Base-by-base conservation (phyloP, 2,797 vertebrate genomes). In the Myioborus miniatus region DNA sequence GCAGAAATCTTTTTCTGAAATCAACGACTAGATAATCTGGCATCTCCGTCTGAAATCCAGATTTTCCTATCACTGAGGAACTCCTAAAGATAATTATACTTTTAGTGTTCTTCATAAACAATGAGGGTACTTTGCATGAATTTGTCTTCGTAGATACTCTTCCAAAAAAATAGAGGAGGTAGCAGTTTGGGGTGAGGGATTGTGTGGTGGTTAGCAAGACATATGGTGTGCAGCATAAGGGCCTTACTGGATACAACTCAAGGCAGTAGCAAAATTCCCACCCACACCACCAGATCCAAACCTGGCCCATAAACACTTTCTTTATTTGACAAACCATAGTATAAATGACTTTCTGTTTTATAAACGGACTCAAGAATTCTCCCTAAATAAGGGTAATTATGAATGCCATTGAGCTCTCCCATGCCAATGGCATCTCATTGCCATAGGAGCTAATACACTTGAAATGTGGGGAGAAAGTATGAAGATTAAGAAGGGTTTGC, bases 131-230 rank as follows among this genome's bases (percentile, higher is more conserved):
- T 94, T 92, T 2, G 9, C 47, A 83, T 88, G 77, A 95, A 78
- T 91, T 59, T 81, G 41, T 83, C 82, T 95, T 78, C 8, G 1
- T 62, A 49, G 76, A 75, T 94, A 49, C 69, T 34, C 63, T 90
- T 93, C 87, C 53, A 80, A 82, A 93, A 87, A 67, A 72, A 46
- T 5, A 81, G 52, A 90, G 37, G 59, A 96, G 50, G 11, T 87
- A 93, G 47, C 67, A 96, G 70, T 87, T 76, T 93, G 80, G 76
- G 83, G 88, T 86, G 74, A 94, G 47, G 63, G 85, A 94, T 49
- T 95, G 21, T 93, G 94, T 93, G 77, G 91, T 96, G 95, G 82
- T 96, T 94, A 93, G 89, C 59, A 1, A 95, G 86, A 87, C 92
- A 94, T 94, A 93, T 83, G 95, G 89, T 67, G 53, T 77, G 69